Base-by-base conservation (phyloP, 2,113 vertebrate genomes). In the Petrocephalus microphthalmus region DNA sequence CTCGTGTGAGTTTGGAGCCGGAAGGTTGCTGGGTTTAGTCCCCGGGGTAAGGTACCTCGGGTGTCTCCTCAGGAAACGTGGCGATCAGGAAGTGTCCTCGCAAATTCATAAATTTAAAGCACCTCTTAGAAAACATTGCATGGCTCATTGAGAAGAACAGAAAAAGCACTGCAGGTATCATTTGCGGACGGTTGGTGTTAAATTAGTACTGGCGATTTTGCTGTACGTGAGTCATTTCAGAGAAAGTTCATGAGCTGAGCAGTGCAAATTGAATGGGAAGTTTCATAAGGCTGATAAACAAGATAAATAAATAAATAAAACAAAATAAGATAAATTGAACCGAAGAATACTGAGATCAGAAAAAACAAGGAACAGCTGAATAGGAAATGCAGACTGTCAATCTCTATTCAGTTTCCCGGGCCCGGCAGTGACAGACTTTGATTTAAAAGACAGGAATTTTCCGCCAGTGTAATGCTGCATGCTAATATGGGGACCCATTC, bases 401-500 rank as follows among this genome's bases (percentile, higher is more conserved):
- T 54, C 84, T 37, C 33, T 85, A 54, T 85, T 56, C 49, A 52
- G 52, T 19, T 54, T 85, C 52, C 45, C 4, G 22, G 52, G 52
- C 25, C 17, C 17, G 0, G 11, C 2, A 2, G 52, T 25, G 84
- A 56, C 84, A 53, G 25, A 54, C 51, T 54, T 33, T 33, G 29
- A 19, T 85, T 22, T 29, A 53, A 85, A 51, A 85, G 10, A 85
- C 51, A 25, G 51, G 49, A 54, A 54, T 54, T 15, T 37, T 52
- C 25, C 15, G 11, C 29, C 33, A 20, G 19, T 11, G 20, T 83
- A 47, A 83, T 49, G 3, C 81, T 11, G 81, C 81, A 85, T 56
- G 84, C 52, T 85, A 56, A 85, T 85, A 85, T 54, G 29, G 49
- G 11, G 54, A 10, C 56, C 54, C 22, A 86, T 86, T 86, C 85